These are phyloP conservation scores for Noctilio leporinus DNA, from an alignment of 2,113 vertebrate species.

Conservation along the genomic window DNA sequence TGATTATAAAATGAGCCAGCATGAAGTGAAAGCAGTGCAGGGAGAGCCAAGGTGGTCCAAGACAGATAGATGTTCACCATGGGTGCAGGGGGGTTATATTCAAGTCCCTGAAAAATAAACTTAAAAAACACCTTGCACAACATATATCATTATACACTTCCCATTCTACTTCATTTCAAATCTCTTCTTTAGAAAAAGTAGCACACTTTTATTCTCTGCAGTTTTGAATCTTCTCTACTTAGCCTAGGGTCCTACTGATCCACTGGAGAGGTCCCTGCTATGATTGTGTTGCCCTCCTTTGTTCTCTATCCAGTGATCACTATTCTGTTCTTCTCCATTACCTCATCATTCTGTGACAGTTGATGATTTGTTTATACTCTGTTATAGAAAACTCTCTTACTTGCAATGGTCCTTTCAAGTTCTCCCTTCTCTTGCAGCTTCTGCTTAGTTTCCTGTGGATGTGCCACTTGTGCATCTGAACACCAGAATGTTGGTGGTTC, in stretches of 20 bases:
- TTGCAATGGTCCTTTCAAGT: fast-evolving
- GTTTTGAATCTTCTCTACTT: not conserved
- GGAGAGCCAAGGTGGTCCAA: not conserved
- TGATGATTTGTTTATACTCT: not conserved
- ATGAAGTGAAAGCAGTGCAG: fast-evolving
- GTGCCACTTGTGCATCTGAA: fast-evolving
- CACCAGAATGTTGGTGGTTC: fast-evolving
- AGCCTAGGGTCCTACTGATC: fast-evolving
- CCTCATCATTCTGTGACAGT: not conserved
- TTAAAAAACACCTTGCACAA: fast-evolving
- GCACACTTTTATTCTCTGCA: not conserved
- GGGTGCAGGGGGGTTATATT: no score
- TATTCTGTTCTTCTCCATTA: not conserved
- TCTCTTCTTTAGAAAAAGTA: not conserved
- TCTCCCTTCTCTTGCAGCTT: not conserved
- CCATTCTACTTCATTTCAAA: not conserved
- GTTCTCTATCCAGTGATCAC: fast-evolving
- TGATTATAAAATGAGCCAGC: not conserved
- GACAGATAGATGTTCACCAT: fast-evolving
- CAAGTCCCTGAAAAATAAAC: no score
- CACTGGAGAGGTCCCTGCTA: not conserved
- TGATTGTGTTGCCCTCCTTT: fast-evolving
- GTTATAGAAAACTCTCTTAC: not conserved
- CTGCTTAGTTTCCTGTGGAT: fast-evolving
- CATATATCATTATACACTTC: fast-evolving